Evolutionary conservation across 2,797 vertebrate genomes (phyloP), one percentile per base, ranked within the genome.

Genomic region (Taeniopygia guttata): DNA sequence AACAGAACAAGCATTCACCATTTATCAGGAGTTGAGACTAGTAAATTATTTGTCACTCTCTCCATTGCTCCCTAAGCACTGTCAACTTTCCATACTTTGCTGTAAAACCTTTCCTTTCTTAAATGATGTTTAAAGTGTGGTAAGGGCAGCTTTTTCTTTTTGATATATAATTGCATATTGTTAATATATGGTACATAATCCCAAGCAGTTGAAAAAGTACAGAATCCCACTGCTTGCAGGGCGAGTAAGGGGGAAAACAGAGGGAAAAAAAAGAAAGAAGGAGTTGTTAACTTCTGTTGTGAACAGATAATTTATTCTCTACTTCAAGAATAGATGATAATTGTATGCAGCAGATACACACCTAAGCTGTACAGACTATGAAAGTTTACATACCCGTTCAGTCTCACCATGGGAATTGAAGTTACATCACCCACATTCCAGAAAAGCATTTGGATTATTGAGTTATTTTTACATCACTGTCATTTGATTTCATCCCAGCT

Each of bases 41-140:
- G 74, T 88, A 84, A 94, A 94, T 93, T 94, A 93, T 95, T 86
- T 89, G 91, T 86, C 90, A 79, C n/a, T 56, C 22, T 85, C 23
- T 34, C 45, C 46, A 66, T 30, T 54, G n/a, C 54, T 94, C 72
- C 68, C n/a, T 89, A 56, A 91, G 30, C 54, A 58, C 40, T 51
- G 73, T 48, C 52, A 80, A 7, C 45, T 67, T 84, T 54, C 21
- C 0, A 0, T 62, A 14, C 58, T 93, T 63, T 29, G 21, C 59
- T 89, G 52, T 76, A 82, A 91, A 79, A n/a, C 5, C 9, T 55
- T 93, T 91, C 55, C 18, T 82, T 91, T 82, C 60, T 88, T 73
- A 84, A 84, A 73, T 58, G 34, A 51, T 4, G 3, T 70, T 78
- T 87, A 89, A 92, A 76, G 22, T 4, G 6, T 36, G 7, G 10